phyloP scores from a whole-genome alignment of 2,113 vertebrate genomes.

The Delphinus delphis region DNA sequence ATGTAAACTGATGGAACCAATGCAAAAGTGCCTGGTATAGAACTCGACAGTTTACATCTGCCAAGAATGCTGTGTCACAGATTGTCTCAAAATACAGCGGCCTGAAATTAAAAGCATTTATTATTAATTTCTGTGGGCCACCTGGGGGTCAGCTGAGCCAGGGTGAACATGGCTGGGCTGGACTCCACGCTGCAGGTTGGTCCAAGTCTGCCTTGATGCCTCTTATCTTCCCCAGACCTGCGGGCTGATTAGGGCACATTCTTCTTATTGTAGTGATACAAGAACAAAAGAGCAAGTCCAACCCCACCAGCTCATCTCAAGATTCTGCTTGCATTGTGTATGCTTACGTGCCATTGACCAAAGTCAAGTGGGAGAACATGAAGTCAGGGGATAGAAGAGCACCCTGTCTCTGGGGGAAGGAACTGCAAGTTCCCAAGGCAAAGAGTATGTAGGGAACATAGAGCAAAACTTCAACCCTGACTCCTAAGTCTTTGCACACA shows the following conservation, averaged over 20 bases:
- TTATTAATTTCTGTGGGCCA: background rate
- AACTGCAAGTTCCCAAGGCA: background rate
- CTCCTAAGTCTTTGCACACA: background rate
- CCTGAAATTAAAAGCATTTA: background rate
- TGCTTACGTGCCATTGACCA: background rate
- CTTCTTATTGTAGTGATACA: background rate
- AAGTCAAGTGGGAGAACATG: background rate
- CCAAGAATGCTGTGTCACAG: background rate
- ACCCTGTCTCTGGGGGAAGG: background rate
- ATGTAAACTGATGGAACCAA: background rate
- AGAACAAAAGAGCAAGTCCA: background rate
- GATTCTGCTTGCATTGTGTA: background rate
- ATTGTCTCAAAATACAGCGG: background rate
- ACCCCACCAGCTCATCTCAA: no score
- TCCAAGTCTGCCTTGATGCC: background rate
- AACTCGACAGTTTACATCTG: background rate
- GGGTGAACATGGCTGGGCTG: background rate
- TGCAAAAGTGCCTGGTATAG: background rate
- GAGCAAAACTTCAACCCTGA: background rate
- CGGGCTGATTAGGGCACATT: background rate
- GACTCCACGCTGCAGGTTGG: background rate
- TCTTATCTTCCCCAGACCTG: background rate
- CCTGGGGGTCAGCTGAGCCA: background rate
- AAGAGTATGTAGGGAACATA: background rate
- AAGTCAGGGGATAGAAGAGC: background rate